These are phyloP conservation scores for Suricata suricatta DNA, from an alignment of 2,113 vertebrate genomes.

Conservation along the genomic window DNA sequence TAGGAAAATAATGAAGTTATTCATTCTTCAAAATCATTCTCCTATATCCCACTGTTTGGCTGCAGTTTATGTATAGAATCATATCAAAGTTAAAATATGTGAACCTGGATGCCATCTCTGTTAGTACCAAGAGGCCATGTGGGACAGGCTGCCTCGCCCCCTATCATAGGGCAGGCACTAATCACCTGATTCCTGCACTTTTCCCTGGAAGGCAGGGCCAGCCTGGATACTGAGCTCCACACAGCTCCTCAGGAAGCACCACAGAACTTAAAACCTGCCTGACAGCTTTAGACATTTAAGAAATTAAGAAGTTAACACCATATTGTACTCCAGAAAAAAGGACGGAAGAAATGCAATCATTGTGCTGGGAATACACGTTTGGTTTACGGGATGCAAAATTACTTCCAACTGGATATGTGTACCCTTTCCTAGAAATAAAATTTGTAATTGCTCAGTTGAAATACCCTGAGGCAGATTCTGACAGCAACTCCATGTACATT, in stretches of 20 bases:
- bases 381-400: neutral
- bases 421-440: neutral
- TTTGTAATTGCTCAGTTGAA: neutral
- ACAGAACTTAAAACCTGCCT: neutral
- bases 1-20: neutral
- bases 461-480: neutral
- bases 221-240: neutral
- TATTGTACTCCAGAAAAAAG: neutral
- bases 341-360: neutral
- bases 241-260: neutral
- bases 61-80: neutral
- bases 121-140: neutral
- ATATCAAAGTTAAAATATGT: neutral
- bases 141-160: neutral
- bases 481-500: slow-evolving; percentile 1
- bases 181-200: neutral
- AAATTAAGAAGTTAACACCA: neutral
- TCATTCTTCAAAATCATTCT: neutral
- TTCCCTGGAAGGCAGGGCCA: neutral
- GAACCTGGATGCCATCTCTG: neutral
- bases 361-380: neutral
- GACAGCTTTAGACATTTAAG: neutral
- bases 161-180: neutral
- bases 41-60: neutral
- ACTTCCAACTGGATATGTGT: slow-evolving; percentile 16